Evolutionary conservation across 2,888 invertebrate genomes (phyloP), one percentile per base, ranked within the genome.

Genomic region (Neocrepidodera transversa): DNA sequence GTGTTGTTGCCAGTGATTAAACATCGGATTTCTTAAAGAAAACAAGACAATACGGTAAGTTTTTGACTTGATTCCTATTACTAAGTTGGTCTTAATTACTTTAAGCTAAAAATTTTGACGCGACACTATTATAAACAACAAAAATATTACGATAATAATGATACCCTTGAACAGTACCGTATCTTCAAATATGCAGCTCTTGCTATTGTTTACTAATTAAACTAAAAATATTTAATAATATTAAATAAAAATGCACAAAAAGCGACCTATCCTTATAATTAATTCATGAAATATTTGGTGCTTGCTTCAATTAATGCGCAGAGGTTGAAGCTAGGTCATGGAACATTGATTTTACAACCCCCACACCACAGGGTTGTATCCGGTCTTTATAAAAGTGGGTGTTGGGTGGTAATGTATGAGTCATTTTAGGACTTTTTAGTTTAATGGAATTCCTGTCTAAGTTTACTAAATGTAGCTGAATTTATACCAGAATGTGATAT

Each of bases 311-410:
- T 49, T 50, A 58, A 63, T 43, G 62, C 62, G 60, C 63, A 66
- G 58, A 58, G 60, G 60, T 63, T 58, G 58, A 60, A 60, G 62
- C 60, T 63, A 69, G 68, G 69, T 69, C 69, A 69, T 64, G 68
- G n/a, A 64, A 57, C 69, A 68, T 69, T 68, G 69, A 69, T 69
- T 69, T 69, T 69, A 50, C 52, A 62, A 53, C 59, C 63, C 67
- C 65, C 64, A 60, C 62, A 59, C 43, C 47, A 58, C 64, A 61
- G 65, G 63, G 64, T 59, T 60, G 63, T 56, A 63, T 51, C 40
- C 48, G 56, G 50, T 42, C 20, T 42, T 23, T 13, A n/a, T 16
- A 11, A 16, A 13, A 18, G 42, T 45, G 45, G 45, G 54, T 35
- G 17, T 45, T 36, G 54, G 54, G 54, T 47, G 54, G 28, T 23